These are phyloP conservation scores for Eudemis profundana DNA, from an alignment of 2,888 invertebrate species.

Conservation along the genomic window DNA sequence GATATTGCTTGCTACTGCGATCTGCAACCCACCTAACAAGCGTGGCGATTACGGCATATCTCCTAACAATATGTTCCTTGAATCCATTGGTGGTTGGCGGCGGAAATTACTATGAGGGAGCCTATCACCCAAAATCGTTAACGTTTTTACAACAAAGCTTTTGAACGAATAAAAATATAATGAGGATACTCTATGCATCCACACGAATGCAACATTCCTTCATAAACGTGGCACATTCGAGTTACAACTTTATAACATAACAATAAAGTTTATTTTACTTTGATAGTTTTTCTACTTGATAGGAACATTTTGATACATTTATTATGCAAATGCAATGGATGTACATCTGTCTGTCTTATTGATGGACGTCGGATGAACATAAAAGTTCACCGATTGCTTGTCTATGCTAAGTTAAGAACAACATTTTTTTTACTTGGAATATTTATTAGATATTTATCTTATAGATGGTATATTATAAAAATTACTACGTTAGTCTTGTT, in stretches of 20 bases:
- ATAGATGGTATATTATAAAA: too few species aligned
- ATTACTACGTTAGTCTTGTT: too few species aligned
- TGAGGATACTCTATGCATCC: slow-evolving; percentile 25
- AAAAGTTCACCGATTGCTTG: slow-evolving; percentile 13
- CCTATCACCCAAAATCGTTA: neutral
- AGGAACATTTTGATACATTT: slow-evolving; percentile 40
- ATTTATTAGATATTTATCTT: too few species aligned
- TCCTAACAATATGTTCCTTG: too few species aligned
- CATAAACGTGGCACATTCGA: neutral
- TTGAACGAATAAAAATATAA: slow-evolving; percentile 33
- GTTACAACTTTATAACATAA: neutral
- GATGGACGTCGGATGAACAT: slow-evolving; percentile 31
- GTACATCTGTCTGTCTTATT: slow-evolving; percentile 31
- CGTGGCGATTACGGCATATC: too few species aligned
- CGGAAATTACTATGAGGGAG: too few species aligned
- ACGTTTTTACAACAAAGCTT: slow-evolving; percentile 16
- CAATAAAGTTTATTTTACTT: neutral
- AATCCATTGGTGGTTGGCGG: too few species aligned
- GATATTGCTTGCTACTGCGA: too few species aligned
- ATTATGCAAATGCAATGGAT: slow-evolving; percentile 38
- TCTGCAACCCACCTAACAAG: too few species aligned
- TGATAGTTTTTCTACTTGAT: neutral
- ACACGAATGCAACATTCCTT: slow-evolving; percentile 31
- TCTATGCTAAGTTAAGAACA: slow-evolving; percentile 22
- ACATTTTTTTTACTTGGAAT: slow-evolving; percentile 14